Evolutionary conservation across 2,797 vertebrate genomes (phyloP).

Genomic region (Ciconia nigra): DNA sequence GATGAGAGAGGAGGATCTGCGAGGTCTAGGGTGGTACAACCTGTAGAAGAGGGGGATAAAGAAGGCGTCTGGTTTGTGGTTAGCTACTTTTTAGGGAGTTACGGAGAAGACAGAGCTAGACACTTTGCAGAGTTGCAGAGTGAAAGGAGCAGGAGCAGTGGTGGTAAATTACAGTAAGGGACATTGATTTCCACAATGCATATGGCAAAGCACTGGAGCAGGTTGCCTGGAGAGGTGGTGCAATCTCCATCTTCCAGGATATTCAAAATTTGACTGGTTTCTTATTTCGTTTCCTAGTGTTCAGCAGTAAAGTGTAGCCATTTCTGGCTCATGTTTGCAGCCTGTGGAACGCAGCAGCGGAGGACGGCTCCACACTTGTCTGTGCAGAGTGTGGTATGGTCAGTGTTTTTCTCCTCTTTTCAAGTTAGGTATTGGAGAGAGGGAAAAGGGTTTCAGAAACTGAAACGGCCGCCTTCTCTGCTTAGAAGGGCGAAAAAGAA

Average conservation of each 20-base stretch:
- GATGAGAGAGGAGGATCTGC: neutral
- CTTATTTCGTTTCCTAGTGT: neutral
- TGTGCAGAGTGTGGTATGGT: neutral
- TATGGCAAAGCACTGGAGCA: neutral
- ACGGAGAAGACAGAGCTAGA: fast-evolving
- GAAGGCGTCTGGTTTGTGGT: neutral
- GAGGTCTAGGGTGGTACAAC: neutral
- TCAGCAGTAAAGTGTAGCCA: fast-evolving
- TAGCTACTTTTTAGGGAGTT: neutral
- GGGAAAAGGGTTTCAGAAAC: neutral
- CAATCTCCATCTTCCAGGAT: neutral
- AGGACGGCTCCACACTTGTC: neutral
- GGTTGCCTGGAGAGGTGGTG: neutral
- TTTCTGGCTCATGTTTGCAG: fast-evolving
- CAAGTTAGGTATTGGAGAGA: neutral
- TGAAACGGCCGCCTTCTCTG: neutral
- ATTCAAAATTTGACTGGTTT: neutral
- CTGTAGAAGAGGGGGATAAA: neutral
- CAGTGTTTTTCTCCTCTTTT: neutral
- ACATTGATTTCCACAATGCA: neutral
- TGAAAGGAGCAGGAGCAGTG: neutral
- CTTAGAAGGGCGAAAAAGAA: neutral
- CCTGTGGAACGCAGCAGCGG: neutral
- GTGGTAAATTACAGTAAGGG: neutral
- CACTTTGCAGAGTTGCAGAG: neutral